A percentile compares a stretch with the other conserved stretches of the same genome.
These are phyloP conservation scores for Latrodectus geometricus DNA, from an alignment of 1,140 invertebrate species.

Conservation along the genomic window DNA sequence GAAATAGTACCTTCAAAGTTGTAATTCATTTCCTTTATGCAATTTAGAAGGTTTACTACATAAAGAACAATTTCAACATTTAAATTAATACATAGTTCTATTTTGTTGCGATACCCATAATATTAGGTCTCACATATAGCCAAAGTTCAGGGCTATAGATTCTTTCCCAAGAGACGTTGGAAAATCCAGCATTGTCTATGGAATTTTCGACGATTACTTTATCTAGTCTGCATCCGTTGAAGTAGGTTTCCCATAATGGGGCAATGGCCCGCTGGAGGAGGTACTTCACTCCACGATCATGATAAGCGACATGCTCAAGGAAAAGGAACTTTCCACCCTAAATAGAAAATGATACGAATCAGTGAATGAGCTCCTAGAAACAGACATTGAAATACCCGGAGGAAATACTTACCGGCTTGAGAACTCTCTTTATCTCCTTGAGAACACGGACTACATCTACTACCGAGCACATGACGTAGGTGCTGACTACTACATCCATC, in stretches of 20 bases:
- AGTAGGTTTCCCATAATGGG: not conserved
- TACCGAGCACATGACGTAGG: constrained; percentile 67
- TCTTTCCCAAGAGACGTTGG: not conserved
- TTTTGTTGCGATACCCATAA: too few species aligned
- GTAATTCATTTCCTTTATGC: too few species aligned
- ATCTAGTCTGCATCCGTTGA: not conserved
- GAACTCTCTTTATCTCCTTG: constrained; percentile 66
- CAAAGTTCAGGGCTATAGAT: not conserved
- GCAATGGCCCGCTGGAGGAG: not conserved
- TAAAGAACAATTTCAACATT: too few species aligned
- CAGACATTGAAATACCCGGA: too few species aligned
- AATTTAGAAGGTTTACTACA: too few species aligned
- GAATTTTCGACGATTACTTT: not conserved
- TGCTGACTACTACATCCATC: constrained; percentile 67
- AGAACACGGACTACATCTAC: constrained; percentile 63
- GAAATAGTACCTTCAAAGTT: too few species aligned
- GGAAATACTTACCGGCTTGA: constrained; percentile 65
- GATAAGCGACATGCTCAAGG: not conserved
- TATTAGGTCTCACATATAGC: not conserved
- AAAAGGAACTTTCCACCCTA: not conserved
- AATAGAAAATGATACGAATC: not conserved
- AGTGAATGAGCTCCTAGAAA: too few species aligned
- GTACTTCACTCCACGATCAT: not conserved
- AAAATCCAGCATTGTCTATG: not conserved
- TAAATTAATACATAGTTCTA: too few species aligned